Evolutionary conservation across 2,113 vertebrate genomes (phyloP), one percentile per base, ranked within the genome.

Genomic region (Nycticebus coucang): DNA sequence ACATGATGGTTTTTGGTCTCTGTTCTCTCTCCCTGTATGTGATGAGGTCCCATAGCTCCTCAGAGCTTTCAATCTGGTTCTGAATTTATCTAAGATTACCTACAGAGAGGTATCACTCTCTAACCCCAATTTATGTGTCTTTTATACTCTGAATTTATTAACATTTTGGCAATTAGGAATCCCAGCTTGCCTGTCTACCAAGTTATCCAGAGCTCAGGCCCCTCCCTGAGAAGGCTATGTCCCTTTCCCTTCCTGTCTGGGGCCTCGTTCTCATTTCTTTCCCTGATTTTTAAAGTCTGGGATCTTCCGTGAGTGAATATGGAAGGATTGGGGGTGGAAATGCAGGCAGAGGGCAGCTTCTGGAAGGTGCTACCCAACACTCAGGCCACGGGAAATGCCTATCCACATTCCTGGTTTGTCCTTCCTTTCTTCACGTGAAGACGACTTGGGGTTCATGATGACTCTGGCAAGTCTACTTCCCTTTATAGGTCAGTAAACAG

Each of bases 351-450:
- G 14, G 45, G 37, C 0, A 1, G 13, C 8, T 10, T 35, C 7
- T 50, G 14, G 2, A 14, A 24, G 14, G 35, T 22, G 1, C 0
- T 0, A 10, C 66, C 9, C 26, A 1, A 33, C 1, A 24, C 6
- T 45, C 7, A 10, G 30, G 37, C 26, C 12, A 26, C 8, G 4
- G 85, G 18, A 12, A 45, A 7, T 0, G 0, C 4, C 21, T 1
- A 1, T 26, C 24, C 14, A 59, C 0, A 8, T 35, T 28, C 53
- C 79, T 60, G 17, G 15, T 12, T 28, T 3, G 21, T 30, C 11
- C 24, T 3, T 0, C 33, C 13, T 53, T 1, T 26, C 22, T 30
- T 59, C 50, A 6, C 3, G 10, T 7, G 35, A 37, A 22, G 71
- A 37, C 6, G 21, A 3, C 22, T 2, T 35, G 17, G 55, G 19